Evolutionary conservation across 2,113 vertebrate genomes (phyloP), one percentile per base, ranked within the genome.

Genomic region (Motacilla alba): DNA sequence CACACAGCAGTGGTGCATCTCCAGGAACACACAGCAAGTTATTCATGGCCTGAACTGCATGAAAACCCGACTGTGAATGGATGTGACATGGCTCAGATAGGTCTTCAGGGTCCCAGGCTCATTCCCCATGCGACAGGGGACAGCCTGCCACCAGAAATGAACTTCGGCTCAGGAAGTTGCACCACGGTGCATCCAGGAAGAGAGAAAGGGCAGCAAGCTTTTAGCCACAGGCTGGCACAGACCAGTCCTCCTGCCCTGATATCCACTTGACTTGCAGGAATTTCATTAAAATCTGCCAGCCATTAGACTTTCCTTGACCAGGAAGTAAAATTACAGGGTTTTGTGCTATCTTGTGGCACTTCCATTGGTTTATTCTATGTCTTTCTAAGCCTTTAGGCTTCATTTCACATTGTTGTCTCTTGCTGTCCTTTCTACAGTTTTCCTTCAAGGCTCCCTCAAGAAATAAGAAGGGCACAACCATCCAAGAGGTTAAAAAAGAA

Each of bases 151-250:
- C 63, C 75, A 93, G 78, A 86, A 63, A 41, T 44, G 72, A 90
- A 47, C 87, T 86, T 83, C 52, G 27, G 17, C 59, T 91, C 31
- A 26, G 81, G 78, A 79, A 87, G 30, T 53, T 60, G 13, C 26
- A 31, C 28, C 4, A 0, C 0, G 0, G n/a, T 46, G 22, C 31
- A 14, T 37, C 62, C 10, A 52, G 58, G 46, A 18, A 50, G 35
- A 59, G 27, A 52, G 27, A 52, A 93, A 31, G 24, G 3, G 1
- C 6, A 9, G 35, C 9, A 41, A 77, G 17, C 10, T 83, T 52
- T 83, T 43, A 73, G 30, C 23, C 47, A 53, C n/a, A 66, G 43
- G 15, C 67, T 91, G 83, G 14, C 43, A 39, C 1, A 2, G 55
- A 33, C 0, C 0, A 59, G n/a, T 44, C 28, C n/a, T 62, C 26